Evolutionary conservation across 2,797 vertebrate species (phyloP).

Genomic region (Alcedo atthis): DNA sequence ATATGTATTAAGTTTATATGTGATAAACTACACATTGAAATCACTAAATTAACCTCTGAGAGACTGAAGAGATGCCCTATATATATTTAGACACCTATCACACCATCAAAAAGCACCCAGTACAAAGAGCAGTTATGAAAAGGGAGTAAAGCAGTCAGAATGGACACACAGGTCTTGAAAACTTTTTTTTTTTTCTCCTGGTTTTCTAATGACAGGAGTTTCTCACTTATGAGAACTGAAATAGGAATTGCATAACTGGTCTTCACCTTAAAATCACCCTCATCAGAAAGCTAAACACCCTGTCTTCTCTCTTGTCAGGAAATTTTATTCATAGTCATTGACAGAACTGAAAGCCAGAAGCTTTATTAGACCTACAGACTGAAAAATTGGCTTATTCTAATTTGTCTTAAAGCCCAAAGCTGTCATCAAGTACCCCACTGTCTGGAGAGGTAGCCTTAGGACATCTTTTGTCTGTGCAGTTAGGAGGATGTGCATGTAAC

Average conservation of each 20-base stretch:
- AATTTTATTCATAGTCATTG: conserved; percentile 38
- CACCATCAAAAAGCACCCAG: not conserved
- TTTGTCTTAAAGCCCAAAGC: not conserved
- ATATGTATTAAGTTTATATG: not conserved
- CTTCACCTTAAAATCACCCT: conserved; percentile 41
- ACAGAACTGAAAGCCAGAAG: conserved; percentile 11
- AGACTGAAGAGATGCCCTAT: not conserved
- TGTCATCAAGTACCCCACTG: conserved; percentile 36
- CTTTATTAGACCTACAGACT: conserved; percentile 41
- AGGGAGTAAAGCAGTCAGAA: not conserved
- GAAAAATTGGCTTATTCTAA: conserved; percentile 45
- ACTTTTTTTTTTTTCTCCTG: conserved; percentile 4
- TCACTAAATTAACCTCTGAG: not conserved
- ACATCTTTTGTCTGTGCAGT: conserved; percentile 33
- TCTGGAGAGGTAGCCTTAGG: conserved; percentile 49
- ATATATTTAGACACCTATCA: not conserved
- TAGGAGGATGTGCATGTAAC: not conserved
- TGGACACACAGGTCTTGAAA: not conserved
- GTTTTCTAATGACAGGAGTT: not conserved
- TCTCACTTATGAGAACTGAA: not conserved
- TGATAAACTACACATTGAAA: not conserved
- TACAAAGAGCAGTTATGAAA: not conserved
- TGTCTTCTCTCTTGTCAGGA: conserved; percentile 1
- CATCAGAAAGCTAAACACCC: conserved; percentile 32
- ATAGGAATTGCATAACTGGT: not conserved